Base-by-base conservation (phyloP, 2,888 invertebrate species). In the Argyresthia goedartella region DNA sequence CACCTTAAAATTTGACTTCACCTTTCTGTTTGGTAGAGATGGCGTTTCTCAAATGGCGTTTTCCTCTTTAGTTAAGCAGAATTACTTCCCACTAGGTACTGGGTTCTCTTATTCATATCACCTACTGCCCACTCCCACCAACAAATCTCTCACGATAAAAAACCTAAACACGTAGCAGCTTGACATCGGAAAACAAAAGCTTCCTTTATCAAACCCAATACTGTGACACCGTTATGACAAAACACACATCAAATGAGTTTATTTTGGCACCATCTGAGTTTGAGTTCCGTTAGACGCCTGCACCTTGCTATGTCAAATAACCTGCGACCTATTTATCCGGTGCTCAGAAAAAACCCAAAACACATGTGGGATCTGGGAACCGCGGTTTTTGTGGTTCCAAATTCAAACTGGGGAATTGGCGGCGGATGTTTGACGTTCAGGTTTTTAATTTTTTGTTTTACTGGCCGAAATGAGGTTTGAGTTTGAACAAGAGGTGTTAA, bases 241-340 rank as follows among this genome's bases (percentile, higher is more conserved):
- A 71, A 69, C 66, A 66, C 65, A 52, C 41, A 49, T 42, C 11
- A 11, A 66, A 66, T 67, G 63, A 67, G 79, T 82, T 82, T 79
- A 73, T 79, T 77, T 81, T 79, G 69, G 73, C 78, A 71, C 67
- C 73, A 64, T 46, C 51, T 51, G 51, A 51, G 15, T 15, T 35
- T 65, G 66, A 51, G 71, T 75, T 69, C 84, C 84, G 84, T 85
- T 84, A 81, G 64, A 58, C 61, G 64, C 66, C 66, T 76, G 80
- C 86, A 86, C 86, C 86, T 85, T 86, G 86, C 85, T 70, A 68
- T 72, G 68, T 73, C 76, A 81, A 81, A 81, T 82, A 85, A 85
- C 85, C 84, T 85, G 82, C 81, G 82, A 84, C 82, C 82, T 81
- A 77, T 75, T 79, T 80, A 78, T 79, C 76, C 76, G 72, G 75